A percentile compares a stretch with the other conserved stretches of the same genome.
Conservation (phyloP, 2,888 invertebrate species). For the Nysson spinosus region DNA sequence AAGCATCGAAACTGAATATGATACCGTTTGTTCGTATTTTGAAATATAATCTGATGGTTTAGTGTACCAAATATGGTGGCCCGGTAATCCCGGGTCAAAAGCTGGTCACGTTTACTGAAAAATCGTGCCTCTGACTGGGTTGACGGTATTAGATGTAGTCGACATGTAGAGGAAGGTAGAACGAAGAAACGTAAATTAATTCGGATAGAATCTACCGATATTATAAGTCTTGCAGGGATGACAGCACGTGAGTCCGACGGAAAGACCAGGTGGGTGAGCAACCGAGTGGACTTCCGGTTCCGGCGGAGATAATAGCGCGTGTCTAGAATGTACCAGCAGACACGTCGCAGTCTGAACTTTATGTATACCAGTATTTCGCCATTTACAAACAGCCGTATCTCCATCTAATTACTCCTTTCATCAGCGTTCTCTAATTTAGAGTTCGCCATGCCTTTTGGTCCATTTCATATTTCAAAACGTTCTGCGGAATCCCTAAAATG, state of each 20-base stretch:
- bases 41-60: too few species aligned
- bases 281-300: slow-evolving; percentile 75
- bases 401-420: slow-evolving; percentile 21
- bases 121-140: background rate
- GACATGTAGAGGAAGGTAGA: slow-evolving; percentile 5
- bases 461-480: too few species aligned
- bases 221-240: slow-evolving; percentile 18
- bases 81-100: too few species aligned
- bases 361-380: slow-evolving; percentile 24
- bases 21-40: too few species aligned
- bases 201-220: slow-evolving; percentile 37
- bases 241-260: slow-evolving; percentile 47
- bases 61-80: too few species aligned
- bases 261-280: slow-evolving; percentile 75
- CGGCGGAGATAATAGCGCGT: slow-evolving; percentile 74
- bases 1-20: too few species aligned
- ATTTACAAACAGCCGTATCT: slow-evolving; percentile 40
- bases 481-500: too few species aligned
- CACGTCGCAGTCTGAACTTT: slow-evolving; percentile 35
- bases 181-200: slow-evolving; percentile 47
- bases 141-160: slow-evolving; percentile 12
- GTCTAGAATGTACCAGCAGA: slow-evolving; percentile 44
- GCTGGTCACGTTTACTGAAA: background rate
- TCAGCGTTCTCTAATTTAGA: slow-evolving; percentile 6
- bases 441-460: background rate